Evolutionary conservation across 2,888 invertebrate genomes (phyloP).

Genomic region (Gortyna flavago): DNA sequence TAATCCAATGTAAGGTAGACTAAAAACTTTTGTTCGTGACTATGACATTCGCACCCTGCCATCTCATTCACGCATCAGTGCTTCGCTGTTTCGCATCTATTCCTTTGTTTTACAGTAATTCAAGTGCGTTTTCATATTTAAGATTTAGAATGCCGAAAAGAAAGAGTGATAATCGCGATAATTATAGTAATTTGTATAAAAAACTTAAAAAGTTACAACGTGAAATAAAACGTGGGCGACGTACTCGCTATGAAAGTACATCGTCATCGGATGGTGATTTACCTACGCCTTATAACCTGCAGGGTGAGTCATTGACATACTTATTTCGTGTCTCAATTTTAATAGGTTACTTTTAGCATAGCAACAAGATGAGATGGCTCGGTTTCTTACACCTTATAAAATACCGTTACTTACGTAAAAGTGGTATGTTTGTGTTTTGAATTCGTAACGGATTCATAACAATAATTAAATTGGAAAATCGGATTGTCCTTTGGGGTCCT

Average conservation of each 20-base stretch:
- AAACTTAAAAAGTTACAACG: background rate
- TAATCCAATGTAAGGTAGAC: no score
- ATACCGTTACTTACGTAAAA: no score
- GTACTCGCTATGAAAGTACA: background rate
- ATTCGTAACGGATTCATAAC: no score
- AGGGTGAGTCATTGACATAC: background rate
- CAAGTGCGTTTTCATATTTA: background rate
- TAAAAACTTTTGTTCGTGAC: no score
- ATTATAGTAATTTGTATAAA: slow-evolving; percentile 1
- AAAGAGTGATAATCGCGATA: slow-evolving; percentile 4
- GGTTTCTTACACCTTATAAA: background rate
- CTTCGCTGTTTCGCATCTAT: background rate
- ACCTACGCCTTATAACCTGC: background rate
- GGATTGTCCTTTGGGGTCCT: background rate
- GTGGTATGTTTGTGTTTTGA: no score
- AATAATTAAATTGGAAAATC: background rate
- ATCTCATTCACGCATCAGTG: background rate
- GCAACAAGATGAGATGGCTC: background rate
- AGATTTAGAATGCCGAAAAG: background rate
- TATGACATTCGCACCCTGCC: no score
- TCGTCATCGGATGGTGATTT: background rate
- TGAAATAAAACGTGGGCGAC: background rate
- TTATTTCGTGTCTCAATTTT: background rate
- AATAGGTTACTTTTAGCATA: background rate
- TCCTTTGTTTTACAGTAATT: background rate